A percentile compares a stretch with the other conserved stretches of the same genome.
Evolutionary conservation across 2,797 vertebrate genomes (phyloP).

Genomic region (Enoplosus armatus): DNA sequence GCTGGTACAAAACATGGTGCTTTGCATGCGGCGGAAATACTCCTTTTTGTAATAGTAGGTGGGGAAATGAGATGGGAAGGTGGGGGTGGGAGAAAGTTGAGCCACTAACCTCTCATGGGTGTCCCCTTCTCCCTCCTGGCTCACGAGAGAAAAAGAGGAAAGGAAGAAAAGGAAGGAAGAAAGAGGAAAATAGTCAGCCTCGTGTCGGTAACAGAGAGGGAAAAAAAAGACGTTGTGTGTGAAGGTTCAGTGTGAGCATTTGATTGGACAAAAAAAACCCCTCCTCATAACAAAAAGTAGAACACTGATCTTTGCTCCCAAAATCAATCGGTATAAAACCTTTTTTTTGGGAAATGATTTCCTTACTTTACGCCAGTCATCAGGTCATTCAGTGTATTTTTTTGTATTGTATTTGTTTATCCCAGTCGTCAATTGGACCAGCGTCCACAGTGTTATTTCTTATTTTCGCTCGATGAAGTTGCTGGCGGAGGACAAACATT

Average conservation of each 20-base stretch:
- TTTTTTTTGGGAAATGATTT: too few relatives aligned
- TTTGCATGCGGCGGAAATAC: not conserved
- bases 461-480: not conserved
- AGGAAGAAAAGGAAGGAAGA: constrained; percentile 41
- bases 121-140: constrained; percentile 95
- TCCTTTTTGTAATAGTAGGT: not conserved
- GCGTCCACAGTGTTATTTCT: too few relatives aligned
- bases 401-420: too few relatives aligned
- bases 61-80: not conserved
- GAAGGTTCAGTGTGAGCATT: not conserved
- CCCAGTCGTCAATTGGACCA: too few relatives aligned
- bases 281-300: not conserved
- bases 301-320: not conserved
- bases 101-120: constrained; percentile 97
- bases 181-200: constrained; percentile 48
- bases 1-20: not conserved
- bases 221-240: constrained; percentile 7
- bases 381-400: not conserved
- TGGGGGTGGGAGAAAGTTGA: constrained; percentile 55
- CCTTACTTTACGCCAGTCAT: too few relatives aligned
- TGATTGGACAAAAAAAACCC: not conserved
- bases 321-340: not conserved
- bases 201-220: constrained; percentile 20
- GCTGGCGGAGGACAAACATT: not conserved
- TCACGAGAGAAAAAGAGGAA: constrained; percentile 84